Base-by-base conservation (phyloP, 2,888 invertebrate species). In the Rugalucina vietnamica region DNA sequence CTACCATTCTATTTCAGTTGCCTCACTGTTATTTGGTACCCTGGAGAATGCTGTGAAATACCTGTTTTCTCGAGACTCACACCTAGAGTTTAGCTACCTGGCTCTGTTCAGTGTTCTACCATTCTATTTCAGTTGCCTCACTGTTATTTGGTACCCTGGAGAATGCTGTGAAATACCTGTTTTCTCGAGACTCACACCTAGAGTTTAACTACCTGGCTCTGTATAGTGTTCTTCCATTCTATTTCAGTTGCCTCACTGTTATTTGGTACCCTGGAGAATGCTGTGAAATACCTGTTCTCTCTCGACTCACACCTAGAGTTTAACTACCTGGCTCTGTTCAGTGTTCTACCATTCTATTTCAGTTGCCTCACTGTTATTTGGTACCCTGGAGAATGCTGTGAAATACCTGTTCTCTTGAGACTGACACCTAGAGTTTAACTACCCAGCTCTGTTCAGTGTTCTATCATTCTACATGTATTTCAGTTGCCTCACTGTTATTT, bases 221-320 rank as follows among this genome's bases (percentile, higher is more conserved):
- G 27, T 89, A 94, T 39, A 87, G 92, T 18, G 92, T 94, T 71
- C 90, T 95, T 73, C 60, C 72, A 75, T 43, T 72, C 60, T 29
- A 10, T 88, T 90, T 1, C 87, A 94, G 94, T 93, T 87, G 94
- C 94, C 18, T 92, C 93, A 5, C 85, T 95, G 49, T 85, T 95
- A 81, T 94, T 94, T 90, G 92, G 93, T 4, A 94, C 95, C 8
- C 93, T 95, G 82, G 95, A 95, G 82, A 91, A 93, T 81, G 94
- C 95, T 57, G 94, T 95, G 37, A 93, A 94, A 54, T 94, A 94
- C 79, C 91, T 95, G 76, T 95, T 95, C 80, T 95, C 95, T 0
- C 91, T 95, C 18, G 91, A 93, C 81, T 95, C 95, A 1, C 94
- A 95, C 84, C 86, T 93, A 8, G 93, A 94, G 89, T 95, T 95